Evolutionary conservation across 2,888 invertebrate species (phyloP), one percentile per base, ranked within the genome.

Genomic region (Drosophila ezoana): DNA sequence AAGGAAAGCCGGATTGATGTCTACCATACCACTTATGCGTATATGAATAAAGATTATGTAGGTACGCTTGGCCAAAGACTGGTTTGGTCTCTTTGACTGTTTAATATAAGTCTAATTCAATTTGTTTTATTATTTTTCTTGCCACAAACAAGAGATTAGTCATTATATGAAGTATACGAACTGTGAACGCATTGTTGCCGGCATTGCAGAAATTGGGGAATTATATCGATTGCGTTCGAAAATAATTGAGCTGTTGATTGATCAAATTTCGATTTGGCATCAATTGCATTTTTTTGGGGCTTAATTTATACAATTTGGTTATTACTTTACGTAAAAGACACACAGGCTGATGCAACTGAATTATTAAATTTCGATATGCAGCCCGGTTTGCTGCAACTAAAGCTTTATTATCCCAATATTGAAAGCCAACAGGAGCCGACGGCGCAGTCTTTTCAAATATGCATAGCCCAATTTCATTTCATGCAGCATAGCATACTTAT

Each of bases 401-500:
- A 23, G 28, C 32, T 28, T 37, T 32, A 44, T 44, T 23, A 61
- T 33, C 32, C 35, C 37, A 57, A 20, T 11, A 57, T 49, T 57
- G 48, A n/a, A 13, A 23, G 45, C 20, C 45, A 14, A n/a, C n/a
- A 18, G 14, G 18, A 47, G 20, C n/a, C 14, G 45, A 28, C 45
- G 32, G n/a, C 20, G 37, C 14, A 13, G 37, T 61, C 62, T 51
- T 23, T 37, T 63, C 44, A 62, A 81, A 79, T 81, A 81, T 81
- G 79, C 81, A 81, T 70, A 81, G 81, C 68, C 76, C 66, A 81
- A 81, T 81, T 81, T 81, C 61, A 67, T 60, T 79, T 70, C 72
- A 76, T 81, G 68, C 72, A 68, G 76, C 79, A 78, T 66, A 63
- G 76, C 79, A 78, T 66, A 63, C 66, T 72, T 70, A 53, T 68